phyloP scores from a whole-genome alignment of 2,113 vertebrate species.

The Pavo muticus region DNA sequence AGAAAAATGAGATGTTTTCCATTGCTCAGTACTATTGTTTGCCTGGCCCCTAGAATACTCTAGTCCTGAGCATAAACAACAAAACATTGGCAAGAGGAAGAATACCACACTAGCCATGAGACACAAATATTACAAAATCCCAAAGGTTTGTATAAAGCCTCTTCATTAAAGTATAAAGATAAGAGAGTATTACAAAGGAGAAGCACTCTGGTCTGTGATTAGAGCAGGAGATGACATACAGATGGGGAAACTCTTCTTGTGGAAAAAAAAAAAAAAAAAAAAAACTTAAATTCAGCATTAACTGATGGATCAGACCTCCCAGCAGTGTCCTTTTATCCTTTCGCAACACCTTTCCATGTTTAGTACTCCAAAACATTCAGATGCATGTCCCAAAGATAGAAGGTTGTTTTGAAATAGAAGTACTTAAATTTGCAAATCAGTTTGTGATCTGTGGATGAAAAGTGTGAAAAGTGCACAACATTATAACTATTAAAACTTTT shows the following conservation, averaged over 20 bases:
- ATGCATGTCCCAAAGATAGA: rapidly evolving
- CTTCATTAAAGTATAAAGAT: neutral
- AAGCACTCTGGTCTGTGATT: neutral
- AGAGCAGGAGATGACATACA: neutral
- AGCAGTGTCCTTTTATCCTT: neutral
- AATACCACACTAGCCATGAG: neutral
- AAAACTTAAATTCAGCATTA: neutral
- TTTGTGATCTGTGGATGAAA: neutral
- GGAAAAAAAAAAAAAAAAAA: neutral
- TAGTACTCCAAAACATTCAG: neutral
- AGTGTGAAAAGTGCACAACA: neutral
- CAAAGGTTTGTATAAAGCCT: neutral
- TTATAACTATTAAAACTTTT: neutral
- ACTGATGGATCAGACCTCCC: neutral
- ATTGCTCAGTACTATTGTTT: neutral
- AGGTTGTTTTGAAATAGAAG: neutral
- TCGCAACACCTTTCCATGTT: neutral
- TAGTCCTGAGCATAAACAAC: neutral
- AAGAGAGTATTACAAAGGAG: neutral
- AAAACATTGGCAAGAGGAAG: neutral
- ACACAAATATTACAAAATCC: neutral
- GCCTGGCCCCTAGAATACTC: neutral
- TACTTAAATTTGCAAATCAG: neutral
- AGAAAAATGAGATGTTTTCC: neutral
- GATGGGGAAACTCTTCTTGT: neutral